A percentile compares a stretch with the other conserved stretches of the same genome.
Conservation (phyloP, 2,113 vertebrate species). For the Thryonomys swinderianus region DNA sequence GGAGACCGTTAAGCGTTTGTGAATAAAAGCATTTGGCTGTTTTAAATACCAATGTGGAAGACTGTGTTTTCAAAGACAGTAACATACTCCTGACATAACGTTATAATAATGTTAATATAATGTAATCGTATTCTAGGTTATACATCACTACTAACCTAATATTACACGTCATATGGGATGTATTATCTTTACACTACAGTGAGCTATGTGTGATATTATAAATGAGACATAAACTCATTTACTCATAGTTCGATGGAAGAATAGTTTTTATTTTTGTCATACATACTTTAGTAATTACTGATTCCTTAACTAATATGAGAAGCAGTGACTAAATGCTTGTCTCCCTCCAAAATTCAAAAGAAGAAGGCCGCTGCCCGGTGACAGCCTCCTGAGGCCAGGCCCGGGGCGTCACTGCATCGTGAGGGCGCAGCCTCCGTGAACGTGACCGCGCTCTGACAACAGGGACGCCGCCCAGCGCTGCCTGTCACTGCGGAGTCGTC, state of each 20-base stretch:
- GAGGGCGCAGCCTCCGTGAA: not conserved
- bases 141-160: not conserved
- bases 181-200: not conserved
- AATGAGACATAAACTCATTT: not conserved
- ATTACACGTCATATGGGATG: not conserved
- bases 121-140: not conserved
- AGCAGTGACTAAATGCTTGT: not conserved
- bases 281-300: not conserved
- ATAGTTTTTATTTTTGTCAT: slow-evolving; percentile 17
- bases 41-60: not conserved
- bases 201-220: not conserved
- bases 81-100: not conserved
- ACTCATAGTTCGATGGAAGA: not conserved
- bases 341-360: too few species aligned
- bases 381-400: not conserved
- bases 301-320: not conserved
- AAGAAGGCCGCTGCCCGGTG: not conserved
- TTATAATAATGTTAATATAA: not conserved
- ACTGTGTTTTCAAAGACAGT: not conserved
- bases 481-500: too few species aligned
- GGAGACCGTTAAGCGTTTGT: not conserved
- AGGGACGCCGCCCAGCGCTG: too few species aligned
- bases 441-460: too few species aligned
- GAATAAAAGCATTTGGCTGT: not conserved
- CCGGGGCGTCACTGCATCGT: not conserved